Base-by-base conservation (phyloP, 2,797 vertebrate genomes). In the Molossus alvarezi region DNA sequence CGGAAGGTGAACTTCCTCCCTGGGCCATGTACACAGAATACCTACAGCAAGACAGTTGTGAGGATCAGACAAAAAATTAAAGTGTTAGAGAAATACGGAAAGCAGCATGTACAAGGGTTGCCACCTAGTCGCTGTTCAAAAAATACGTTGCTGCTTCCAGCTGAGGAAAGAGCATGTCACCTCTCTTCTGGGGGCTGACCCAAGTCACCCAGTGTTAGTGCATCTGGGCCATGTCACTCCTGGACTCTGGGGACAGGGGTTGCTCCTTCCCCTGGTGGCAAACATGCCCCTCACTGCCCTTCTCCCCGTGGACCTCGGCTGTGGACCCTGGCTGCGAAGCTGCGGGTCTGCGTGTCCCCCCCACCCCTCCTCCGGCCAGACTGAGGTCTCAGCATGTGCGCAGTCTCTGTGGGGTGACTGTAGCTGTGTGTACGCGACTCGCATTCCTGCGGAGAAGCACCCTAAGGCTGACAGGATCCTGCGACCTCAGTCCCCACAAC, bases 401-500 rank as follows among this genome's bases (percentile, higher is more conserved):
- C 10, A 10, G 10, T 3, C 17, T 37, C 20, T 73, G 11, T 6
- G 20, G 20, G 67, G 37, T 33, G 18, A n/a, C 12, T 2, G n/a
- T 3, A 9, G 27, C 72, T 3, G 25, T 11, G 1, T 0, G 12
- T 14, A 6, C 6, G 0, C 7, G 6, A 21, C 3, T 65, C 33
- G 7, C 3, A 11, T 8, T 5, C 33, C 33, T 3, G 33, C 23
- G 17, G 83, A 73, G n/a, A 73, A 29, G 37, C 90, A 33, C 5
- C 41, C 21, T 10, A 23, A 23, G 21, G 73, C 9, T 51, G 79
- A 10, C 11, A 3, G 21, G 55, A 3, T 3, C 5, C 37, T 5
- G 62, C 8, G 33, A 9, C 4, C 57, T 72, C 57, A 8, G 33
- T 9, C 29, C 48, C 25, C 69, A 67, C 18, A 27, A 14, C 67